Percentiles rank a stretch among this genome's conserved stretches.
Evolutionary conservation across 2,113 vertebrate genomes (phyloP).

Genomic region (Oceanodroma tethys): DNA sequence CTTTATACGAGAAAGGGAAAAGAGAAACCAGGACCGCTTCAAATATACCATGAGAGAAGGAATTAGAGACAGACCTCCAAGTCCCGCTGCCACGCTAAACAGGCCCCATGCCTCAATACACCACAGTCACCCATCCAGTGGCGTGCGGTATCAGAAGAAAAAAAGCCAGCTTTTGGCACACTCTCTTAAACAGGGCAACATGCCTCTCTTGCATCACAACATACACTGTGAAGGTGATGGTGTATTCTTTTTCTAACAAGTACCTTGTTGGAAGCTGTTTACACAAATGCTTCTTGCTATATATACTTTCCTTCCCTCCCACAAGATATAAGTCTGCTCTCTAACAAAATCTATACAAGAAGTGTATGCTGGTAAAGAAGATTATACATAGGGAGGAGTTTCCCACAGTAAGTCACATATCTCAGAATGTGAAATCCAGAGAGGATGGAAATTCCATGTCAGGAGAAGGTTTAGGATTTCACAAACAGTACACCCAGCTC

Average conservation of each 20-base stretch:
- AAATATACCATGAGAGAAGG: not conserved
- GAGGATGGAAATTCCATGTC: not conserved
- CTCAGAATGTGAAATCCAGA: not conserved
- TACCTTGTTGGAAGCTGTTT: not conserved
- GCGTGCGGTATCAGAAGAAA: not conserved
- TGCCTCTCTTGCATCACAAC: not conserved
- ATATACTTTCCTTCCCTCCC: not conserved
- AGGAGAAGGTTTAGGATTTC: not conserved
- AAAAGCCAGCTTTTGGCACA: not conserved
- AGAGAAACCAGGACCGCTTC: not conserved
- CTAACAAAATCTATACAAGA: not conserved
- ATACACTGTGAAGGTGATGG: not conserved
- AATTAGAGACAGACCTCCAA: not conserved
- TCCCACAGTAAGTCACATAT: not conserved
- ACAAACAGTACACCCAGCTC: not conserved
- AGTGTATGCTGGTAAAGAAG: not conserved
- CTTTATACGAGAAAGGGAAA: not conserved
- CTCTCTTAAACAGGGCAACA: not conserved
- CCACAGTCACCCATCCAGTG: not conserved
- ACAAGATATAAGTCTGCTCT: not conserved
- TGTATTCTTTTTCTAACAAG: not conserved
- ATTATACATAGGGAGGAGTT: not conserved
- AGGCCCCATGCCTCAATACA: not conserved
- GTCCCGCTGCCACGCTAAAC: accelerated
- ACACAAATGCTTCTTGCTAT: not conserved